Conservation (phyloP, 2,888 invertebrate genomes). For the Melipona bicolor region DNA sequence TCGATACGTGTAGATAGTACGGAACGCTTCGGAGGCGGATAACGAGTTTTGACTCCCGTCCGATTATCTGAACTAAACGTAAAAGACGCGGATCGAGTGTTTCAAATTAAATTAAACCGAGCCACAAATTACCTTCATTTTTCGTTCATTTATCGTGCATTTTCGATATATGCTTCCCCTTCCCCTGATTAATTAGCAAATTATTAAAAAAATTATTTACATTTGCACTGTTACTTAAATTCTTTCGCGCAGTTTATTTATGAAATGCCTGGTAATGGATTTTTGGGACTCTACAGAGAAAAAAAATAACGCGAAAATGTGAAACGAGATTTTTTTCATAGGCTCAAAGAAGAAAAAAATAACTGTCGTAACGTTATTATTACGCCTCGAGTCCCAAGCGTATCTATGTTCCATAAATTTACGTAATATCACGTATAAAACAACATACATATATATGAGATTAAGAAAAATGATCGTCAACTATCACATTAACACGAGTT, state of each 20-base stretch:
- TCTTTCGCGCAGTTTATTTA: neutral
- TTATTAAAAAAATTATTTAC: neutral
- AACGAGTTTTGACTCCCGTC: slow-evolving; percentile 4
- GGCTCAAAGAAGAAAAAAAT: neutral
- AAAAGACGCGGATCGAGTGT: neutral
- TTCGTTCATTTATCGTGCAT: too few relatives aligned
- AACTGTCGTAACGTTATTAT: neutral
- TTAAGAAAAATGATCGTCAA: neutral
- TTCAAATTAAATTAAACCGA: neutral
- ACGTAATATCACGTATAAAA: neutral
- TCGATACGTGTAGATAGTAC: slow-evolving; percentile 8
- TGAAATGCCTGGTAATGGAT: too few relatives aligned
- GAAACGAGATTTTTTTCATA: too few relatives aligned
- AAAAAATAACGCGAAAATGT: too few relatives aligned
- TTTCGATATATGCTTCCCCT: too few relatives aligned
- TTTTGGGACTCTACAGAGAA: too few relatives aligned
- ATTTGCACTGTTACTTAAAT: neutral
- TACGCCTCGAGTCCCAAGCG: neutral
- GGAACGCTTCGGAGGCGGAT: neutral
- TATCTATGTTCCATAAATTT: neutral
- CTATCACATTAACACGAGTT: too few relatives aligned
- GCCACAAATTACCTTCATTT: neutral
- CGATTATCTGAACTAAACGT: neutral
- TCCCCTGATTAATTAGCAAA: too few relatives aligned
- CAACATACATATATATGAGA: neutral